Conservation (phyloP, 64 coral and sea anemone genomes). For the Montipora sp. region DNA sequence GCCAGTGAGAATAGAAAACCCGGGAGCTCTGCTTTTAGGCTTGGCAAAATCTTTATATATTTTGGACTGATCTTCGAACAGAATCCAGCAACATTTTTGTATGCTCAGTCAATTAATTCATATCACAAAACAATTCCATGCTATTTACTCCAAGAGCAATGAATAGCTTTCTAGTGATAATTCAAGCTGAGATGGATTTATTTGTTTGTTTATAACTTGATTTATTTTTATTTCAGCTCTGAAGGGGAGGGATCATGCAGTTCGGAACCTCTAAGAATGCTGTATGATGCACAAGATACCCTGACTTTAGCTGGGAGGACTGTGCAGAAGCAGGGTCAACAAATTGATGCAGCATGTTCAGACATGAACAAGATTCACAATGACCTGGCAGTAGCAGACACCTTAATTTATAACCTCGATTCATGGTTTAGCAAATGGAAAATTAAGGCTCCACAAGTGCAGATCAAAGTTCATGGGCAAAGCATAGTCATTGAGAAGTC, state of each 20-base stretch:
- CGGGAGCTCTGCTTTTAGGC: too few relatives aligned
- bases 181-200: neutral
- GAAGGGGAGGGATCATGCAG: neutral
- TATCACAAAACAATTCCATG: too few relatives aligned
- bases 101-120: too few relatives aligned
- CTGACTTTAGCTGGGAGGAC: slow-evolving; percentile 68
- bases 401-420: slow-evolving; percentile 87
- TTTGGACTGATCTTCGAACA: too few relatives aligned
- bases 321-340: slow-evolving; percentile 86
- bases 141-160: neutral
- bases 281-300: slow-evolving; percentile 82
- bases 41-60: too few relatives aligned
- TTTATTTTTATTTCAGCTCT: slow-evolving; percentile 4
- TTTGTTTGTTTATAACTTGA: neutral
- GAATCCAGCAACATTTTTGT: too few relatives aligned
- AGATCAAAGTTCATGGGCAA: slow-evolving; percentile 71
- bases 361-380: slow-evolving; percentile 97
- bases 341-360: slow-evolving; percentile 79
- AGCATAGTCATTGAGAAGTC: slow-evolving; percentile 59
- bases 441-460: slow-evolving; percentile 43
- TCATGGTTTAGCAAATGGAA: slow-evolving; percentile 94
- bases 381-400: slow-evolving; percentile 93
- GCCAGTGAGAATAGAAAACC: too few relatives aligned
- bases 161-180: neutral
- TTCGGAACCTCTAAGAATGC: slow-evolving; percentile 52